Base-by-base conservation (phyloP, 2,888 invertebrate species). In the Eilema griseolum region DNA sequence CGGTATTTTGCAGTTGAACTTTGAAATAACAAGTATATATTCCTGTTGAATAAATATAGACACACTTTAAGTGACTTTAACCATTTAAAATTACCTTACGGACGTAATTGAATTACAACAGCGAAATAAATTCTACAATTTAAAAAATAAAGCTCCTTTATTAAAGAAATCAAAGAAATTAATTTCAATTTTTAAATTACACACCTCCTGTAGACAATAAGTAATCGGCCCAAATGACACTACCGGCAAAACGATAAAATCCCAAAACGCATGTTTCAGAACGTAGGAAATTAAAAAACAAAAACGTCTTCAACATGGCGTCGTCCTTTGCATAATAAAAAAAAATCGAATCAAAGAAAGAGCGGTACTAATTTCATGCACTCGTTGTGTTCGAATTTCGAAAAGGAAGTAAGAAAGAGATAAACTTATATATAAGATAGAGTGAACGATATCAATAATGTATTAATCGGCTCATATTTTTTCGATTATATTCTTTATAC, bases 381-480 rank as follows among this genome's bases (percentile, higher is more conserved):
- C 90, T 92, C 92, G 91, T 73, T 91, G 88, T 86, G 91, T 90
- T 92, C 91, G 89, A 90, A 93, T 92, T 92, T 90, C 89, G 67
- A 86, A 93, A 93, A 93, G 90, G 91, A 91, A 88, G 87, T 79
- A 76, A 78, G 83, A 87, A 67, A 57, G 86, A 70, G 90, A 91
- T 33, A 60, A 46, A 16, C 3, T 12, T 72, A 74, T 59, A 12
- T 10, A 87, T 69, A 66, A 73, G 84, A 91, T 26, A 67, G 84
- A 52, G 90, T 86, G 2, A 60, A 77, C 3, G 46, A 73, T 78
- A 87, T 92, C 88, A 93, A 92, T 91, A 93, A 94, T 94, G 94
- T 93, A 92, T 93, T 94, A 94, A 94, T 93, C 93, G 89, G 85
- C 80, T 90, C 92, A 88, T 94, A 94, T 93, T 92, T 94, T n/a